Base-by-base conservation (phyloP, 2,113 vertebrate species). In the Oxyura jamaicensis region DNA sequence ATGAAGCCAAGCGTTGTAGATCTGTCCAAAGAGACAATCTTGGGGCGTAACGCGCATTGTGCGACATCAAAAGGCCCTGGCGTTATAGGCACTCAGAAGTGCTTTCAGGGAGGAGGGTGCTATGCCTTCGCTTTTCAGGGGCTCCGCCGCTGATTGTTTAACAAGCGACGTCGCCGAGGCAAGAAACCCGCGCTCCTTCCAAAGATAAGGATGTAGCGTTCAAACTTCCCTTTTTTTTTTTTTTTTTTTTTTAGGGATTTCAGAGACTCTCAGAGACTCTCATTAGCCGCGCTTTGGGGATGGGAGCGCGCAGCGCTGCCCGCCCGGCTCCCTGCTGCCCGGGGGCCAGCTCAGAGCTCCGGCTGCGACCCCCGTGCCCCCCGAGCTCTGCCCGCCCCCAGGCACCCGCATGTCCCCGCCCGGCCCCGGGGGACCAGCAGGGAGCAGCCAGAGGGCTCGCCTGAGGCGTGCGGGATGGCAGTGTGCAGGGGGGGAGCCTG, bases 1-100 rank as follows among this genome's bases (percentile, higher is more conserved):
- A 96, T 97, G 97, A 98, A 98, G 97, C 98, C 98, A 97, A 97
- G 98, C 97, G 96, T 98, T 98, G 98, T 98, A 95, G 97, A 97
- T 96, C 97, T 98, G 97, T 97, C 98, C 98, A 97, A 98, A 98
- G 98, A 96, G 98, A 98, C 98, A 97, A 97, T 98, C 97, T 98
- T 97, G 93, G 98, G 98, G 98, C 97, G 97, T 97, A 95, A 97
- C 97, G 85, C 62, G 84, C 97, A 98, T 98, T 98, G 98, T 98
- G 92, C 91, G 80, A 96, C 97, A 96, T 98, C 97, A 98, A 98
- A 98, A 98, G 98, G 97, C 96, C 92, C 92, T 96, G 85, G 98
- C 96, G 94, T 97, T 92, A 91, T 95, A 91, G 25, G 97, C 96
- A 91, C 96, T 87, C 68, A 97, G 98, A 74, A 74, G 83, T 17